Evolutionary conservation across 2,113 vertebrate genomes (phyloP).

Genomic region (Epinephelus lanceolatus): DNA sequence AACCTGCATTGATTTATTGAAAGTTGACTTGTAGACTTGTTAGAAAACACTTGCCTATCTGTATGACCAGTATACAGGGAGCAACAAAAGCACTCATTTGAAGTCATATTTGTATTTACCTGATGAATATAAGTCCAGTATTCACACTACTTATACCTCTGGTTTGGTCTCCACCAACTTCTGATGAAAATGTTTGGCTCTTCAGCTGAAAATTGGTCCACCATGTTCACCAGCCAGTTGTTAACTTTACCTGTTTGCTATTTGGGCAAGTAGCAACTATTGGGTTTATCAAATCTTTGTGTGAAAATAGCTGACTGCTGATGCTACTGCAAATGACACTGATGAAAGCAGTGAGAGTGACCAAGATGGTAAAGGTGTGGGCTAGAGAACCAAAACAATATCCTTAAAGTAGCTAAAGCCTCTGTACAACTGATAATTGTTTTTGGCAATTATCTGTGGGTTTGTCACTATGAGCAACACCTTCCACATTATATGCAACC

Average conservation of each 20-base stretch:
- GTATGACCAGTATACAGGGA: background rate
- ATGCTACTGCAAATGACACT: background rate
- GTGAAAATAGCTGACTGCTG: background rate
- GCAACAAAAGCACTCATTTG: background rate
- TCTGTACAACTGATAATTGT: too few relatives aligned
- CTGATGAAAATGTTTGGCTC: too few relatives aligned
- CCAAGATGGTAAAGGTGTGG: background rate
- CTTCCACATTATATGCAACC: background rate
- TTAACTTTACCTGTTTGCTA: background rate
- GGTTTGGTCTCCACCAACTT: background rate
- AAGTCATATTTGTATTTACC: background rate
- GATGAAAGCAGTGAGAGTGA: background rate
- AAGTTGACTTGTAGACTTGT: too few relatives aligned
- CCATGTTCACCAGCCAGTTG: too few relatives aligned
- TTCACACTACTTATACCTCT: background rate
- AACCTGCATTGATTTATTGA: background rate
- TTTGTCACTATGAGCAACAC: background rate
- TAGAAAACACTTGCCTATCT: background rate
- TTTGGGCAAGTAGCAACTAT: too few relatives aligned
- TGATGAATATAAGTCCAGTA: background rate
- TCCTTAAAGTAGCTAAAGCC: background rate
- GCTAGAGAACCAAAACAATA: background rate
- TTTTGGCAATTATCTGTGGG: background rate
- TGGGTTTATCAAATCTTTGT: too few relatives aligned
- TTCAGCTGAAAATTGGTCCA: too few relatives aligned